phyloP scores from a whole-genome alignment of 2,888 invertebrate genomes.

The Leptarthrus brevirostris region DNA sequence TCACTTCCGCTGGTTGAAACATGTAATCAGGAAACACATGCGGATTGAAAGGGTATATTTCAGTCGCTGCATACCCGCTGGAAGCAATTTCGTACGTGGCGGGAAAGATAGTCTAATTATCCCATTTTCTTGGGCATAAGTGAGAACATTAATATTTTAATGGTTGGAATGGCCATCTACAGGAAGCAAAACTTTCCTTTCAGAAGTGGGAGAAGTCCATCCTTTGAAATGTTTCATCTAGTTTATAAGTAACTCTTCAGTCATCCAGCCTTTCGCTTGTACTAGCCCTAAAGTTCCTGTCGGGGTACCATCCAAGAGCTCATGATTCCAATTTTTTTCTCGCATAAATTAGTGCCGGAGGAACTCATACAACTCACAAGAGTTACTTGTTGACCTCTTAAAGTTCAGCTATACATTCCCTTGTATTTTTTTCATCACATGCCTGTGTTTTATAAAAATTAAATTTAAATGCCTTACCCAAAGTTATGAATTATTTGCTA shows the following conservation, averaged over 20 bases:
- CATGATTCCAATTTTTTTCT: neutral
- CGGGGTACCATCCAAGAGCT: neutral
- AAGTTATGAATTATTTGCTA: too few species aligned
- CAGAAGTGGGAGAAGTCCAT: neutral
- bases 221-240: neutral
- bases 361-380: constrained; percentile 37
- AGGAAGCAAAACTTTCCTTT: neutral
- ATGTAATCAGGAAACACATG: neutral
- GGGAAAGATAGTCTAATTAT: neutral
- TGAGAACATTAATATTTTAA: neutral
- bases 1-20: neutral
- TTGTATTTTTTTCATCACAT: too few species aligned
- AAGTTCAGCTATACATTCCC: too few species aligned
- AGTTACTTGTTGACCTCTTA: constrained; percentile 35
- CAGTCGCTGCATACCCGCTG: neutral
- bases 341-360: constrained; percentile 24
- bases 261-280: constrained; percentile 3
- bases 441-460: too few species aligned
- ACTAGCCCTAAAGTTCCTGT: neutral
- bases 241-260: neutral
- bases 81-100: neutral
- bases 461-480: too few species aligned
- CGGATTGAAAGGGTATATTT: neutral
- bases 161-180: neutral
- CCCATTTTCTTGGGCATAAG: neutral